These are phyloP conservation scores for Anseranas semipalmata DNA, from an alignment of 2,113 vertebrate genomes.

Conservation along the genomic window DNA sequence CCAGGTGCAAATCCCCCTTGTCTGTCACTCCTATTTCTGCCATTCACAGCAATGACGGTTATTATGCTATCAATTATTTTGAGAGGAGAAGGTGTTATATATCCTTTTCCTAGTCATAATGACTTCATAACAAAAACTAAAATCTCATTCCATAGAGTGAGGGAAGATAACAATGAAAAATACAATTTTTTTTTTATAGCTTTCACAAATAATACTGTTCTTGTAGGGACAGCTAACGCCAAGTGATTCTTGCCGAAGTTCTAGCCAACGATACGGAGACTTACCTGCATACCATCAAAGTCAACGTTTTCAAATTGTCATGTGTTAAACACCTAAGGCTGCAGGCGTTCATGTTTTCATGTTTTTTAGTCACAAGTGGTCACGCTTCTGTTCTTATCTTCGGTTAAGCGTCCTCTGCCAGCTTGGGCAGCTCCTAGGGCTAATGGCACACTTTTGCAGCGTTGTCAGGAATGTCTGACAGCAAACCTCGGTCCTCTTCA, in stretches of 20 bases:
- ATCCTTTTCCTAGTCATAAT: not conserved
- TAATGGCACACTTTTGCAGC: not conserved
- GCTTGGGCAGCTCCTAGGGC: not conserved
- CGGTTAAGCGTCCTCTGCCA: not conserved
- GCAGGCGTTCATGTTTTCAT: not conserved
- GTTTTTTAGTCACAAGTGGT: not conserved
- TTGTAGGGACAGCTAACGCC: not conserved
- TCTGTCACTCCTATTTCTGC: not conserved
- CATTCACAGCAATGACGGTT: not conserved
- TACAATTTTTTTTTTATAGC: not conserved
- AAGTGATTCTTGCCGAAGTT: not conserved
- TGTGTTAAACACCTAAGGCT: not conserved
- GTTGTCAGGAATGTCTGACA: not conserved
- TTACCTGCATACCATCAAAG: not conserved
- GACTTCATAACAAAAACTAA: not conserved
- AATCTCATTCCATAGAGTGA: not conserved
- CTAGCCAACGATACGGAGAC: rapidly evolving
- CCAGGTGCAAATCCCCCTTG: not conserved
- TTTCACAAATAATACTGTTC: not conserved
- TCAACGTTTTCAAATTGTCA: rapidly evolving
- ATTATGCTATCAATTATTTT: not conserved
- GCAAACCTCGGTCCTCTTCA: not conserved
- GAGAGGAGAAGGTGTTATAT: not conserved
- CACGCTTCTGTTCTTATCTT: not conserved
- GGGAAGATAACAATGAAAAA: not conserved